These are phyloP conservation scores for Sciurus vulgaris DNA, from an alignment of 2,797 vertebrate genomes.

Conservation along the genomic window DNA sequence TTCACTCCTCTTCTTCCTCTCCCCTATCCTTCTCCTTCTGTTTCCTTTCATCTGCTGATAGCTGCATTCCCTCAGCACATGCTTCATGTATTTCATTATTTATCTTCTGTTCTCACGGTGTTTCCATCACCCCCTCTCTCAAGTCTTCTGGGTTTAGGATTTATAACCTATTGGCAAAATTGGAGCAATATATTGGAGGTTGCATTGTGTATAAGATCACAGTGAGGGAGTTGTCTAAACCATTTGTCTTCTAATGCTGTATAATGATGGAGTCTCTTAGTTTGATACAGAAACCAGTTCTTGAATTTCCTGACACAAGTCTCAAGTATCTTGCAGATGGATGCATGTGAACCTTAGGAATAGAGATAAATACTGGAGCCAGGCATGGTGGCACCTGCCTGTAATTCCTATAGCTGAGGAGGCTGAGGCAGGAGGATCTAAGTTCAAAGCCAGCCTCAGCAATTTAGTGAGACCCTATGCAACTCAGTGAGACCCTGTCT, in stretches of 20 bases:
- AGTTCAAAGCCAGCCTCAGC: too few species aligned
- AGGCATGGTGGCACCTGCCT: too few species aligned
- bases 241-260: not conserved
- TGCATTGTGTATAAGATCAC: not conserved
- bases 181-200: not conserved
- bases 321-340: not conserved
- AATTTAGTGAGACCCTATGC: too few species aligned
- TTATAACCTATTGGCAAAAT: not conserved
- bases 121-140: not conserved
- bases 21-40: too few species aligned
- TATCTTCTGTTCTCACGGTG: not conserved
- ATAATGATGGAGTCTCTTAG: not conserved
- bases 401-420: too few species aligned
- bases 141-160: not conserved
- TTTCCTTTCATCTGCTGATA: not conserved
- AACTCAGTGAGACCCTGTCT: too few species aligned
- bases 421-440: too few species aligned
- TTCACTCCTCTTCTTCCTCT: not conserved
- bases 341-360: not conserved
- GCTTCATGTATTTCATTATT: not conserved
- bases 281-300: not conserved
- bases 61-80: not conserved
- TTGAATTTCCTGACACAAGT: not conserved
- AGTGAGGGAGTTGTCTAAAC: not conserved
- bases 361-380: not conserved